phyloP scores from a whole-genome alignment of 1,140 invertebrate genomes.

The Drosophila truncata region DNA sequence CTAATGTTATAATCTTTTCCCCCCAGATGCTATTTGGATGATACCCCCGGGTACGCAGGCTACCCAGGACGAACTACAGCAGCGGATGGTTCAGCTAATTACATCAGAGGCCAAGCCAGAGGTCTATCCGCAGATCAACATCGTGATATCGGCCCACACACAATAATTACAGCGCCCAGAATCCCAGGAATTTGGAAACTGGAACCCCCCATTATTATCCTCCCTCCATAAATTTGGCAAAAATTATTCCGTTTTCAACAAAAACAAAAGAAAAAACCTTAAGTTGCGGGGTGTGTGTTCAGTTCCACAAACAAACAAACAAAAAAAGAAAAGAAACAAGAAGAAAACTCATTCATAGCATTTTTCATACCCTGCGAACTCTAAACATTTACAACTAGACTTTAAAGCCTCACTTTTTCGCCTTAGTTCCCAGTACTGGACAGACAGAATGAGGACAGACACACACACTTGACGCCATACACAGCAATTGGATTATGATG shows the following conservation, averaged over 20 bases:
- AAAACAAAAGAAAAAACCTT: not conserved
- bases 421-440: conserved; percentile 23
- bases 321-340: not conserved
- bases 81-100: conserved; percentile 82
- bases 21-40: conserved; percentile 75
- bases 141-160: conserved; percentile 84
- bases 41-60: conserved; percentile 76
- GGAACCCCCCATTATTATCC: conserved; percentile 6
- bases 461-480: conserved; percentile 31
- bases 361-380: conserved; percentile 33
- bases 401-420: not conserved
- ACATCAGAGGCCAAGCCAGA: conserved; percentile 74
- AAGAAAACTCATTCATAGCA: conserved; percentile 28
- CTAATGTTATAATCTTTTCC: not conserved
- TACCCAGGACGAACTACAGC: conserved; percentile 76
- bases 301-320: conserved; percentile 25
- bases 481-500: not conserved
- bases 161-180: conserved; percentile 60
- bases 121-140: conserved; percentile 83
- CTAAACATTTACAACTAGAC: conserved; percentile 34
- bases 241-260: conserved; percentile 8
- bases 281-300: conserved; percentile 20
- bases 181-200: not conserved
- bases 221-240: conserved; percentile 7
- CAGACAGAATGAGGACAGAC: not conserved